These are phyloP conservation scores for Acropora yongei DNA, from an alignment of 64 coral and sea anemone species.

Conservation along the genomic window DNA sequence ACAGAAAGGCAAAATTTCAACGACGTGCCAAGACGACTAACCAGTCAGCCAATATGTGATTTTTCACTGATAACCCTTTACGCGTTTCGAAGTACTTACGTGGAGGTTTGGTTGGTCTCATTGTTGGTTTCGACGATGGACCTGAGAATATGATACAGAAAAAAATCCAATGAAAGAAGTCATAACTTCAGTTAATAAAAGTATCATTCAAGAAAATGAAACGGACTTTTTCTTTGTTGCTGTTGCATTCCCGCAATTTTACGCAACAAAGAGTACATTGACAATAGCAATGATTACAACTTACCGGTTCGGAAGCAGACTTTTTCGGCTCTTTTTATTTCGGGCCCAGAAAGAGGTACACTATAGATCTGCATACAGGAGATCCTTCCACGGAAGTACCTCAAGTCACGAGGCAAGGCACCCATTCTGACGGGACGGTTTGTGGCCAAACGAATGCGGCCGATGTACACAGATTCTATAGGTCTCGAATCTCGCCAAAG, in stretches of 20 bases:
- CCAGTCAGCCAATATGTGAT: too few relatives aligned
- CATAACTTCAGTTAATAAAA: too few relatives aligned
- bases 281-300: background rate
- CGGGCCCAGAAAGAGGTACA: constrained; percentile 55
- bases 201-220: too few relatives aligned
- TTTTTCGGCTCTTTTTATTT: constrained; percentile 50
- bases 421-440: constrained; percentile 77
- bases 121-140: constrained; percentile 34
- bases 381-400: constrained; percentile 71
- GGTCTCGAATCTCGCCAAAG: constrained; percentile 53
- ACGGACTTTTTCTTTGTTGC: too few relatives aligned
- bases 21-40: too few relatives aligned
- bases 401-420: constrained; percentile 48
- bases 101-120: background rate
- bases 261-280: background rate
- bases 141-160: background rate
- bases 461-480: constrained; percentile 45
- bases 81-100: constrained; percentile 17
- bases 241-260: too few relatives aligned
- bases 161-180: background rate
- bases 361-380: constrained; percentile 74
- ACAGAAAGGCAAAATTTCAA: too few relatives aligned
- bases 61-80: background rate
- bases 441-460: constrained; percentile 64
- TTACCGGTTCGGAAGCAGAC: constrained; percentile 70